Percentiles rank a stretch among this genome's conserved stretches.
Conservation (phyloP, 2,113 vertebrate genomes). For the Piprites chloris region DNA sequence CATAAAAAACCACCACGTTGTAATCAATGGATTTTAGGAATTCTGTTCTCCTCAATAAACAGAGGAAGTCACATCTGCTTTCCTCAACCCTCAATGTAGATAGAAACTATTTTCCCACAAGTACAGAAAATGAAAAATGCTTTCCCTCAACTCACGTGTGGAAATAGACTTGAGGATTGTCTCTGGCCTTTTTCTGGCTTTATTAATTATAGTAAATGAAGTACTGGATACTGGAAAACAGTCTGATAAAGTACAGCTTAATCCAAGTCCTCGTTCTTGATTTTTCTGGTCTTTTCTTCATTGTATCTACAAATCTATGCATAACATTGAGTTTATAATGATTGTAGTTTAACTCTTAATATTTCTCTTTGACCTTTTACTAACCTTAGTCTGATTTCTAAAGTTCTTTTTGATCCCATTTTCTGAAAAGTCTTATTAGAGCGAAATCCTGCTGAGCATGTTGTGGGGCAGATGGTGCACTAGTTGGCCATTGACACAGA, state of each 20-base stretch:
- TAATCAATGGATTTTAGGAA: neutral
- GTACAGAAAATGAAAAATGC: neutral
- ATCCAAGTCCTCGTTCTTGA: neutral
- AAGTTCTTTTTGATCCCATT: constrained; percentile 63
- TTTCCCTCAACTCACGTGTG: neutral
- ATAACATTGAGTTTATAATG: neutral
- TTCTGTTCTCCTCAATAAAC: neutral
- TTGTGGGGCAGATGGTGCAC: constrained; percentile 51
- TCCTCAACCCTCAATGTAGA: neutral
- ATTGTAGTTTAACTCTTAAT: neutral
- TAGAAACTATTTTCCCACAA: neutral
- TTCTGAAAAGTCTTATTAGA: constrained; percentile 58
- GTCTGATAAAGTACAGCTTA: neutral
- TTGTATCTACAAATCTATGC: neutral
- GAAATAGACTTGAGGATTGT: neutral
- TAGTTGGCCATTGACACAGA: constrained; percentile 38
- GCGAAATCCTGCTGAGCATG: constrained; percentile 42
- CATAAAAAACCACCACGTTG: neutral
- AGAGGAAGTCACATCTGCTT: neutral
- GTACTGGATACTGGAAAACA: neutral
- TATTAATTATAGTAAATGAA: neutral
- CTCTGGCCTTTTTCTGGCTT: neutral
- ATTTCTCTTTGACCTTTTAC: constrained; percentile 42
- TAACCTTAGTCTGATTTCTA: constrained; percentile 46
- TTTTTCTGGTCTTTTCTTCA: neutral